phyloP scores from a whole-genome alignment of 2,888 invertebrate genomes.

The Timema podura region DNA sequence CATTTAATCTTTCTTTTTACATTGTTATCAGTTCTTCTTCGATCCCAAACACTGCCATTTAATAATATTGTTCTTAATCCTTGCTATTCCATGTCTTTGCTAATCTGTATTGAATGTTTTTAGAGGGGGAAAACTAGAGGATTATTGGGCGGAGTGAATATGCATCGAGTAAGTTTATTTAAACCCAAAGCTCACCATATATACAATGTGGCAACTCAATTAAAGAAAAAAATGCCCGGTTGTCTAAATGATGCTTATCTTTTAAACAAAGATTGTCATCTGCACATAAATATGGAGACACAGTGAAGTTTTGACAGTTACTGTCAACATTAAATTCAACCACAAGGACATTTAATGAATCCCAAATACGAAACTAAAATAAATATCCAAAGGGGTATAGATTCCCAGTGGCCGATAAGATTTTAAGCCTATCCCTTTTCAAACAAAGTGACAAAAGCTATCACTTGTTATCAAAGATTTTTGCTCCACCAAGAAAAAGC shows the following conservation, averaged over 20 bases:
- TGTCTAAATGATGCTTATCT: neutral
- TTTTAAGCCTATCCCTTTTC: neutral
- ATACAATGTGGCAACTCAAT: neutral
- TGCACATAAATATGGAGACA: neutral
- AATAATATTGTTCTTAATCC: no score
- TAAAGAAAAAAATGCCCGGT: neutral
- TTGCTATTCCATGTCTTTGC: no score
- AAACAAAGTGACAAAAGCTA: neutral
- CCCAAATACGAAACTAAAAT: neutral
- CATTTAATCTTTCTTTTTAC: no score
- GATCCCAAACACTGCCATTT: no score
- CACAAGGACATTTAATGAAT: neutral
- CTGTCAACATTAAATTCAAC: neutral
- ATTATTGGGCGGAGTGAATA: no score
- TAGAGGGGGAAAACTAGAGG: no score
- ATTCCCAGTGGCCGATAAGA: neutral
- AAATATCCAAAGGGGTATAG: neutral
- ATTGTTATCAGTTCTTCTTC: no score
- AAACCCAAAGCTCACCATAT: neutral
- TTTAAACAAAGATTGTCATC: neutral
- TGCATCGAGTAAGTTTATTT: neutral
- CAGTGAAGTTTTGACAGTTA: neutral
- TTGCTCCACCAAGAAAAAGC: neutral
- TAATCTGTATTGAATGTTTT: no score
- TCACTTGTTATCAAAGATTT: neutral